Evolutionary conservation across 2,888 invertebrate species (phyloP).

Genomic region (Ariolimax columbianus): DNA sequence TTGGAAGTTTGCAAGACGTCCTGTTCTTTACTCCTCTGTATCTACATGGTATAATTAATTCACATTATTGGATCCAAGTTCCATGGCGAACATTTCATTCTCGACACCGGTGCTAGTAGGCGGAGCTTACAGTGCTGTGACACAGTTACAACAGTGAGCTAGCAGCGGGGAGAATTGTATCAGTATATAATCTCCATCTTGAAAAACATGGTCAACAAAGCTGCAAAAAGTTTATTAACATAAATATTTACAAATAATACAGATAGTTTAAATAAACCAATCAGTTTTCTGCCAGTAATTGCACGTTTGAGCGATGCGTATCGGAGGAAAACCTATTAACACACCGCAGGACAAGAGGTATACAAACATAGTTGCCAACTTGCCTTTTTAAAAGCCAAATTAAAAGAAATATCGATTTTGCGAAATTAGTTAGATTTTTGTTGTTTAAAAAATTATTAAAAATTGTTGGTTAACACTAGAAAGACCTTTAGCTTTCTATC

Average conservation of each 20-base stretch:
- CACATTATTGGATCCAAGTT: too few relatives aligned
- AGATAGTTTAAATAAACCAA: not conserved
- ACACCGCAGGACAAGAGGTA: conserved; percentile 69
- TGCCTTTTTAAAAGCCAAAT: too few relatives aligned
- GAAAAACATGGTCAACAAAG: not conserved
- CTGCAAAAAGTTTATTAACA: not conserved
- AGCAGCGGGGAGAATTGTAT: not conserved
- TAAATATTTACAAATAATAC: not conserved
- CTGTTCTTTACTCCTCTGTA: too few relatives aligned
- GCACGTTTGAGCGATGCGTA: not conserved
- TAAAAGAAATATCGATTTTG: too few relatives aligned
- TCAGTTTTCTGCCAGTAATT: not conserved
- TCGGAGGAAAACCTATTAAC: conserved; percentile 41
- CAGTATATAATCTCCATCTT: not conserved
- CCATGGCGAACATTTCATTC: conserved; percentile 5
- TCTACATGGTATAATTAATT: too few relatives aligned
- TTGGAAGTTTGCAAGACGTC: too few relatives aligned
- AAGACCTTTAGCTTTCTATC: too few relatives aligned
- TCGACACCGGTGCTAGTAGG: conserved; percentile 19
- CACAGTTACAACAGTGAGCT: conserved; percentile 31
- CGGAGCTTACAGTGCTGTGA: conserved; percentile 36
- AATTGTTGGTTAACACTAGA: too few relatives aligned
- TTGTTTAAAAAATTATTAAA: too few relatives aligned
- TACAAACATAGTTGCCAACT: too few relatives aligned
- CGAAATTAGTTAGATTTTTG: too few relatives aligned